Evolutionary conservation across 2,888 invertebrate genomes (phyloP).

Genomic region (Lithophane ornitopus): DNA sequence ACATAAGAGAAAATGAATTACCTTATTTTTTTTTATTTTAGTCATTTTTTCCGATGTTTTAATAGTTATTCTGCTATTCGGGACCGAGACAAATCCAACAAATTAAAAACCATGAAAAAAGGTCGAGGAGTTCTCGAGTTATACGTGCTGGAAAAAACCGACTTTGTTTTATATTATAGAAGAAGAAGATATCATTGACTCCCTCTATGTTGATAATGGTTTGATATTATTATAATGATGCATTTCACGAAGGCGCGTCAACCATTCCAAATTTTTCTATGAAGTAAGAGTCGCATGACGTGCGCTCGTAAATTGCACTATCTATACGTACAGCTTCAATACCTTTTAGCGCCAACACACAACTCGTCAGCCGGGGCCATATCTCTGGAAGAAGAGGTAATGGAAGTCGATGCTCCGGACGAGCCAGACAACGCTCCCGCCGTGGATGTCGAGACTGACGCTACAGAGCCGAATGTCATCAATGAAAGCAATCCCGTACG

Average conservation of each 20-base stretch:
- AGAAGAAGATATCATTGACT: too few species aligned
- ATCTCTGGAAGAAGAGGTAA: conserved; percentile 72
- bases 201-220: neutral
- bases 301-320: neutral
- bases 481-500: conserved; percentile 43
- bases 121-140: too few species aligned
- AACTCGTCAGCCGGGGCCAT: conserved; percentile 50
- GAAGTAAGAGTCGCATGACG: neutral
- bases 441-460: conserved; percentile 29
- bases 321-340: neutral
- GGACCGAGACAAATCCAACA: too few species aligned
- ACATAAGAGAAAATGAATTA: too few species aligned
- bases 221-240: neutral
- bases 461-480: conserved; percentile 24
- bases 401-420: conserved; percentile 68
- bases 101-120: too few species aligned
- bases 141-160: too few species aligned
- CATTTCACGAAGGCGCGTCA: neutral
- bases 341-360: conserved; percentile 25
- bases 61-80: too few species aligned
- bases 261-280: neutral
- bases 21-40: too few species aligned
- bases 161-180: too few species aligned
- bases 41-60: too few species aligned
- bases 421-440: conserved; percentile 20